Percentiles rank a stretch among this genome's conserved stretches.
Evolutionary conservation across 2,113 vertebrate species (phyloP).

Genomic region (Platanista minor): DNA sequence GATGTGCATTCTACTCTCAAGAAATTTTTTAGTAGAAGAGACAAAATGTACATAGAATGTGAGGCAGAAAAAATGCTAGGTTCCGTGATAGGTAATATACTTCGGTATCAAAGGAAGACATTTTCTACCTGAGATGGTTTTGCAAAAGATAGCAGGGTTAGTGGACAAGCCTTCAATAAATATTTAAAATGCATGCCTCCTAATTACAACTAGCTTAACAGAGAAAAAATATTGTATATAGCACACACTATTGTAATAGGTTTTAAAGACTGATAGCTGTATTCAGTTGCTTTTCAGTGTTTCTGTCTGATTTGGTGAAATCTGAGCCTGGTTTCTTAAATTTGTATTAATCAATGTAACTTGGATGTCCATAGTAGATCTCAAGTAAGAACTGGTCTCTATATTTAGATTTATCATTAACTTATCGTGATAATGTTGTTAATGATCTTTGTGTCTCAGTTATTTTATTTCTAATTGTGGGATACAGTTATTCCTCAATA

Average conservation of each 20-base stretch:
- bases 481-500: not conserved
- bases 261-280: not conserved
- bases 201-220: not conserved
- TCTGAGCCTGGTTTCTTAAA: not conserved
- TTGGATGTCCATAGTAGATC: not conserved
- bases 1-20: not conserved
- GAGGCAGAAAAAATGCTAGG: not conserved
- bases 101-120: not conserved
- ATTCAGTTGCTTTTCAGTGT: not conserved
- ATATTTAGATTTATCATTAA: not conserved
- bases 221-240: not conserved
- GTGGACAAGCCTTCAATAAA: not conserved
- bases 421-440: not conserved
- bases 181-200: not conserved
- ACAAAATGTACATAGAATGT: not conserved
- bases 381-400: not conserved
- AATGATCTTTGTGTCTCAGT: not conserved
- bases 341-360: not conserved
- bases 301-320: not conserved
- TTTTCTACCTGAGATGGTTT: not conserved
- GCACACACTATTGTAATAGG: not conserved
- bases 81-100: not conserved
- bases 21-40: not conserved
- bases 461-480: conserved; percentile 3
- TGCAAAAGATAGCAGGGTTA: not conserved